phyloP scores from a whole-genome alignment of 2,113 vertebrate species.

The Melanerpes aurifrons region DNA sequence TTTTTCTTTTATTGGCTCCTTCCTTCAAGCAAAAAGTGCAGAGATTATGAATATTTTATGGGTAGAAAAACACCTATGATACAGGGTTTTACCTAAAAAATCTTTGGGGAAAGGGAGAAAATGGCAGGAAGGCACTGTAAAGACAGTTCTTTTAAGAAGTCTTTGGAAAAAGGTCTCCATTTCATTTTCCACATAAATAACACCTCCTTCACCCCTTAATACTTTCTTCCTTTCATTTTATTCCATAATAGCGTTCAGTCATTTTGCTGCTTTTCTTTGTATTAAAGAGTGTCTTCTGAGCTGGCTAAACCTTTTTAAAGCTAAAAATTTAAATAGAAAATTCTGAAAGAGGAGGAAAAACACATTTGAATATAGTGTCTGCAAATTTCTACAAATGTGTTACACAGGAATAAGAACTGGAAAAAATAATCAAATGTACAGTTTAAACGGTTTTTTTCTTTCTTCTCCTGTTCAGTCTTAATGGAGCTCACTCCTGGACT shows the following conservation, averaged over 20 bases:
- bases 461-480: neutral
- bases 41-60: conserved; percentile 77
- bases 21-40: conserved; percentile 71
- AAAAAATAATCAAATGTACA: neutral
- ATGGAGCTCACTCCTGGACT: neutral
- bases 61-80: conserved; percentile 33
- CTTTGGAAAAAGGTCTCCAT: conserved; percentile 47
- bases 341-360: neutral
- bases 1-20: conserved; percentile 73
- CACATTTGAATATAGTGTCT: neutral
- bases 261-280: conserved; percentile 41
- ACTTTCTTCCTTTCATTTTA: conserved; percentile 37
- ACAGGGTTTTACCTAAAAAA: conserved; percentile 42
- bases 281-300: conserved; percentile 24
- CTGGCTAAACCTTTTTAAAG: conserved; percentile 8
- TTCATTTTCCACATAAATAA: conserved; percentile 59
- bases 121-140: neutral
- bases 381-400: neutral
- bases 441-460: neutral
- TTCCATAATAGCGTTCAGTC: conserved; percentile 33
- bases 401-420: neutral
- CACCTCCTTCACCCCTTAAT: conserved; percentile 41
- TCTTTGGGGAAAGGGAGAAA: conserved; percentile 48
- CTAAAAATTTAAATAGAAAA: conserved; percentile 32
- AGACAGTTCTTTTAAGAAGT: conserved; percentile 33